phyloP scores from a whole-genome alignment of 2,888 invertebrate genomes.

The Halocaridina rubra region DNA sequence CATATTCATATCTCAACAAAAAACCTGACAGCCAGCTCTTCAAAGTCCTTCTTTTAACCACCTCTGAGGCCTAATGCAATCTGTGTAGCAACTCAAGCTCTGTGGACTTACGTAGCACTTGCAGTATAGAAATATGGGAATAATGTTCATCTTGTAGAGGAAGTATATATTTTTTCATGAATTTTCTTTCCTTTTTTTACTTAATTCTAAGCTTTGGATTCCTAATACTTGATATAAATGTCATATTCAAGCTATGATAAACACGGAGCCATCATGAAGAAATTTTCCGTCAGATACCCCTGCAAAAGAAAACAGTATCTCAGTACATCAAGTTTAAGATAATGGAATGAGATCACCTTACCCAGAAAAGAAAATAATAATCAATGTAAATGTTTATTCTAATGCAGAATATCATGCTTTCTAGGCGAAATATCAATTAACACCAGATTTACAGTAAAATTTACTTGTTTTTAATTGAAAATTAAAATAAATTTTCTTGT shows the following conservation, averaged over 20 bases:
- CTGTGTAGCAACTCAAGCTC: conserved; percentile 54
- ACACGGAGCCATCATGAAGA: conserved; percentile 32
- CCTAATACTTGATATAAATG: conserved; percentile 61
- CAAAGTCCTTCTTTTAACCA: not conserved
- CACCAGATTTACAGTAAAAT: too few species aligned
- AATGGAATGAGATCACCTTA: too few species aligned
- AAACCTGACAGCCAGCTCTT: conserved; percentile 17
- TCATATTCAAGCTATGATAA: conserved; percentile 54
- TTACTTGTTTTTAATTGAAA: too few species aligned
- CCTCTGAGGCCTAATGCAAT: conserved; percentile 37
- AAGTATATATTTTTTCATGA: conserved; percentile 41
- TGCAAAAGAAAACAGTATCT: conserved; percentile 12
- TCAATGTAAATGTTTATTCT: too few species aligned
- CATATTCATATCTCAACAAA: not conserved
- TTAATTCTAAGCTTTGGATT: conserved; percentile 57
- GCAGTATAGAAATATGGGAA: conserved; percentile 49
- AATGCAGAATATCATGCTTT: too few species aligned
- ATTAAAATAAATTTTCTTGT: too few species aligned
- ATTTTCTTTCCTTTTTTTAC: conserved; percentile 29
- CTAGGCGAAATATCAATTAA: too few species aligned
- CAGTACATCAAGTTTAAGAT: too few species aligned
- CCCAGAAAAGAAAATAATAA: too few species aligned
- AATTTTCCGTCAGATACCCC: conserved; percentile 31
- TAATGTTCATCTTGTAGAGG: conserved; percentile 51
- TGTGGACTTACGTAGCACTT: conserved; percentile 57